Evolutionary conservation across 2,888 invertebrate genomes (phyloP).

Genomic region (Diarsia rubi): DNA sequence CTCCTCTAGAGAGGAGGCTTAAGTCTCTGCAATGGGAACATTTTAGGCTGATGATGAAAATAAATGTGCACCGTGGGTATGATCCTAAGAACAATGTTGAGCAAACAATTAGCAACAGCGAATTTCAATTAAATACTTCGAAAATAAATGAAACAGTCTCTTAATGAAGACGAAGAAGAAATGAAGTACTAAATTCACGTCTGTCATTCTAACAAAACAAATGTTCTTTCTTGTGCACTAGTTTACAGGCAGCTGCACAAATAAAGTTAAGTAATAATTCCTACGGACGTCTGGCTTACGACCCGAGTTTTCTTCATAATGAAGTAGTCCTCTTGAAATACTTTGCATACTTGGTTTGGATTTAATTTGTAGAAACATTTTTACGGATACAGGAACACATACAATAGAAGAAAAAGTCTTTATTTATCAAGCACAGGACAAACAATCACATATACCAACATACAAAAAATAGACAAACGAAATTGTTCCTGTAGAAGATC

Average conservation of each 20-base stretch:
- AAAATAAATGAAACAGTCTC: background rate
- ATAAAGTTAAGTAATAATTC: constrained; percentile 57
- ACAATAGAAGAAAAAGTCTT: background rate
- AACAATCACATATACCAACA: too few species aligned
- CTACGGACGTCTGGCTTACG: constrained; percentile 31
- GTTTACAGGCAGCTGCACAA: constrained; percentile 55
- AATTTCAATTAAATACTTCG: background rate
- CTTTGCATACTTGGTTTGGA: constrained; percentile 26
- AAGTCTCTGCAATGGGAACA: too few species aligned
- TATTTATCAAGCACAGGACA: too few species aligned
- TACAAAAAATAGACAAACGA: too few species aligned
- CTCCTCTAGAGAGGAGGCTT: too few species aligned
- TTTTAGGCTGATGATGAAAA: too few species aligned
- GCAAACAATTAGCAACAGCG: background rate
- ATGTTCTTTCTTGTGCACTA: constrained; percentile 45
- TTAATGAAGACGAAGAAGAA: constrained; percentile 13
- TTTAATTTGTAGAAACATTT: constrained; percentile 9
- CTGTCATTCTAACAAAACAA: constrained; percentile 44
- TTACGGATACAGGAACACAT: background rate
- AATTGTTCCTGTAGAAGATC: too few species aligned
- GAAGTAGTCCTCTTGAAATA: constrained; percentile 37
- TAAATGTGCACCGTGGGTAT: background rate
- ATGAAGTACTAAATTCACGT: constrained; percentile 25
- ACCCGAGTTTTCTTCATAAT: constrained; percentile 34
- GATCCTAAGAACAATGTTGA: background rate